Conservation (phyloP, 2,113 vertebrate genomes). For the Motacilla tschutschensis region DNA sequence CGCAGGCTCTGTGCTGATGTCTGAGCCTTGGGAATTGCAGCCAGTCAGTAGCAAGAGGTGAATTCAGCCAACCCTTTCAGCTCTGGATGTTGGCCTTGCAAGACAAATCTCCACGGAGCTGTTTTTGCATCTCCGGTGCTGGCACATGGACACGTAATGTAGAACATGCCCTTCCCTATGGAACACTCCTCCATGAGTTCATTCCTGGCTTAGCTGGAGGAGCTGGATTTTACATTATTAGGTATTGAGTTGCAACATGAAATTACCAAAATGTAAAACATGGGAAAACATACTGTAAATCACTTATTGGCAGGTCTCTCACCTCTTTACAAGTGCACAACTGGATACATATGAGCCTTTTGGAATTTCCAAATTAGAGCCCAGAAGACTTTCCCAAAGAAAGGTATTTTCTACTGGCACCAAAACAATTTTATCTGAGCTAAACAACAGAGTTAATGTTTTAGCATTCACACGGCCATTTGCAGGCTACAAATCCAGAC, state of each 20-base stretch:
- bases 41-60: slow-evolving; percentile 22
- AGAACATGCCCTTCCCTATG: slow-evolving; percentile 24
- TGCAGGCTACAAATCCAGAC: slow-evolving; percentile 47
- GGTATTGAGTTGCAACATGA: slow-evolving; percentile 60
- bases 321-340: slow-evolving; percentile 61
- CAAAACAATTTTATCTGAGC: slow-evolving; percentile 60
- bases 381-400: slow-evolving; percentile 56
- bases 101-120: background rate
- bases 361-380: slow-evolving; percentile 67
- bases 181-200: slow-evolving; percentile 40
- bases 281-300: slow-evolving; percentile 70
- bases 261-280: slow-evolving; percentile 73
- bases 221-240: slow-evolving; percentile 66
- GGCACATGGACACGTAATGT: background rate
- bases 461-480: slow-evolving; percentile 1
- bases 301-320: slow-evolving; percentile 69
- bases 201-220: slow-evolving; percentile 38
- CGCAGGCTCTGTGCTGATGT: background rate
- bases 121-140: slow-evolving; percentile 5
- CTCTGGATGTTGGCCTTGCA: background rate
- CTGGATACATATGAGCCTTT: slow-evolving; percentile 35
- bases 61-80: slow-evolving; percentile 11
- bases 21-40: background rate
- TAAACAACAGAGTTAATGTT: slow-evolving; percentile 61
- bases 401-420: slow-evolving; percentile 57